These are phyloP conservation scores for Agapostemon virescens DNA, from an alignment of 2,888 invertebrate species.

Conservation along the genomic window DNA sequence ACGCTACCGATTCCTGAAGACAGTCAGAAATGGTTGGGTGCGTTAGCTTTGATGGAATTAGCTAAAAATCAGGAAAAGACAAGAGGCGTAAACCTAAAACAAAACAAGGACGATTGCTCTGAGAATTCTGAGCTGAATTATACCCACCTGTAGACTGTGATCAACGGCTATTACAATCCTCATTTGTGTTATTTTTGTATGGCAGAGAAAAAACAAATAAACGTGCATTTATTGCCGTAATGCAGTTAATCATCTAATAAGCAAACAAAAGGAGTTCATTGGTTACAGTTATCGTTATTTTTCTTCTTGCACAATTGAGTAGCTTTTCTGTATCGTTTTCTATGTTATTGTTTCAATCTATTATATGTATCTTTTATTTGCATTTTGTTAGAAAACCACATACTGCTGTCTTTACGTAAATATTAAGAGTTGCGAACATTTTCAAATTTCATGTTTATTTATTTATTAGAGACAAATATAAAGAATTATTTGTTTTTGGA, in stretches of 20 bases:
- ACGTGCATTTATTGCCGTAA: slow-evolving; percentile 37
- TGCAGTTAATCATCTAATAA: slow-evolving; percentile 16
- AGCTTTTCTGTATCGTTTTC: slow-evolving; percentile 28
- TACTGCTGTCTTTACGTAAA: slow-evolving; percentile 8
- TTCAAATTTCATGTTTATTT: not conserved
- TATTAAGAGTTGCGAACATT: slow-evolving; percentile 20
- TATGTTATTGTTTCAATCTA: slow-evolving; percentile 28
- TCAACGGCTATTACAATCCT: slow-evolving; percentile 59
- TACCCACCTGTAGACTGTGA: slow-evolving; percentile 78
- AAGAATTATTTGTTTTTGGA: slow-evolving; percentile 1
- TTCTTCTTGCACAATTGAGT: slow-evolving; percentile 15
- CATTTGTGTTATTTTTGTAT: slow-evolving; percentile 56
- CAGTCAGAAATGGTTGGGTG: slow-evolving; percentile 83
- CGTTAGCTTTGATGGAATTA: slow-evolving; percentile 84
- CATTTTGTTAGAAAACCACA: slow-evolving; percentile 13
- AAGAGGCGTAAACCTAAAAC: slow-evolving; percentile 63
- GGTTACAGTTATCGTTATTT: slow-evolving; percentile 1
- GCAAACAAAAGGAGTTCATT: slow-evolving; percentile 1
- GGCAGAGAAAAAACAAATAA: slow-evolving; percentile 41
- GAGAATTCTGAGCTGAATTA: slow-evolving; percentile 69
- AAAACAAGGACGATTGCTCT: slow-evolving; percentile 63
- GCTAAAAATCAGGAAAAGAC: slow-evolving; percentile 79
- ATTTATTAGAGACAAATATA: not conserved
- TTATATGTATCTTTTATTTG: slow-evolving; percentile 18
- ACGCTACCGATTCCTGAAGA: slow-evolving; percentile 76